These are phyloP conservation scores for Siderastrea siderea DNA, from an alignment of 92 coral and sea anemone genomes.

Conservation along the genomic window DNA sequence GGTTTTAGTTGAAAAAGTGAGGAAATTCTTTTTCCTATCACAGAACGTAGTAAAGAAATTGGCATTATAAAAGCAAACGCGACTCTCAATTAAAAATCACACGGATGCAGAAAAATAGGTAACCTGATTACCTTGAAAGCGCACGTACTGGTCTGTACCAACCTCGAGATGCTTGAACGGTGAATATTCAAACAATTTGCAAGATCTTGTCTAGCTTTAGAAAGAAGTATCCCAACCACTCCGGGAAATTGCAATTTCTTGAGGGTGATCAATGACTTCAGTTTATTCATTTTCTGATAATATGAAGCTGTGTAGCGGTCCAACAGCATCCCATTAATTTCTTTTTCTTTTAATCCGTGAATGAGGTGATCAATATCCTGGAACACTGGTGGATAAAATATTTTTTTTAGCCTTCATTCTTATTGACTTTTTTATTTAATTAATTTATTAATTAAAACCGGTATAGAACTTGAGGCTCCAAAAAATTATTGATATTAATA, in stretches of 20 bases:
- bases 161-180: constrained; percentile 1
- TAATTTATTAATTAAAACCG: too few relatives aligned
- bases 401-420: background rate
- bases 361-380: constrained; percentile 5
- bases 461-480: too few relatives aligned
- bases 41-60: too few relatives aligned
- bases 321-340: constrained; percentile 18
- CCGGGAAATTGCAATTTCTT: constrained; percentile 15
- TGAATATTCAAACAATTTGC: constrained; percentile 6
- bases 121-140: too few relatives aligned
- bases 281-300: constrained; percentile 3
- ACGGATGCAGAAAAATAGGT: too few relatives aligned
- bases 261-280: constrained; percentile 13
- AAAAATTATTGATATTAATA: too few relatives aligned
- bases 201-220: background rate
- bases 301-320: constrained; percentile 24
- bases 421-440: too few relatives aligned
- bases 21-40: too few relatives aligned
- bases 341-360: background rate
- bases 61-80: too few relatives aligned
- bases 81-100: too few relatives aligned
- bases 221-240: constrained; percentile 2
- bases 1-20: too few relatives aligned
- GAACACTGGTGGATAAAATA: background rate
- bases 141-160: too few relatives aligned